These are phyloP conservation scores for Benthosema pterotum DNA, from an alignment of 2,797 vertebrate species.

Conservation along the genomic window DNA sequence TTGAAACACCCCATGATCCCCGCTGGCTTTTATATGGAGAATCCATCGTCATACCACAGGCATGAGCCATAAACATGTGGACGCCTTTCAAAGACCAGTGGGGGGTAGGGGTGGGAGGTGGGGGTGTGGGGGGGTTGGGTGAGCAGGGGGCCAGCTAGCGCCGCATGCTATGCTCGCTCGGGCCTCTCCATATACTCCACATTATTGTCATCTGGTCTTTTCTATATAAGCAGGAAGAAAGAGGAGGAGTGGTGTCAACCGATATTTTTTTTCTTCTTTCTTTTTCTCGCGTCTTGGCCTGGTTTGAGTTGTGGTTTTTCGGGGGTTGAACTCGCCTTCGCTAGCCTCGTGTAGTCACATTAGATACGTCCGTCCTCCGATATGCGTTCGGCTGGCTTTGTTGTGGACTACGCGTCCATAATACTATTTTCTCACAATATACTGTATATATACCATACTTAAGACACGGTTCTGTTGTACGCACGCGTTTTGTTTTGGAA, in stretches of 20 bases:
- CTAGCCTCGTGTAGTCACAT: slow-evolving; percentile 50
- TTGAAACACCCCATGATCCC: slow-evolving; percentile 81
- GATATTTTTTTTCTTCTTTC: slow-evolving; percentile 38
- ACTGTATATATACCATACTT: too few species aligned
- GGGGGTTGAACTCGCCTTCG: slow-evolving; percentile 54
- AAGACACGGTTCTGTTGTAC: too few species aligned
- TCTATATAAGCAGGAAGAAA: slow-evolving; percentile 68
- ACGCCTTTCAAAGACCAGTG: slow-evolving; percentile 76
- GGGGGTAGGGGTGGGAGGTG: slow-evolving; percentile 39
- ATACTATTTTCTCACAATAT: too few species aligned
- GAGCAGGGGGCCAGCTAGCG: slow-evolving; percentile 66
- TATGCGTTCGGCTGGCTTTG: slow-evolving; percentile 42
- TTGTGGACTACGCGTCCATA: slow-evolving; percentile 12
- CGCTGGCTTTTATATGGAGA: slow-evolving; percentile 81
- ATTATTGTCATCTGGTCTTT: slow-evolving; percentile 79
- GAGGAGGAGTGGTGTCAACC: slow-evolving; percentile 55
- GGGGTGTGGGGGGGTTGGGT: slow-evolving; percentile 49
- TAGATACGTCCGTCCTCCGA: slow-evolving; percentile 30
- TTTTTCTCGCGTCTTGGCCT: slow-evolving; percentile 55
- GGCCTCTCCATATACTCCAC: slow-evolving; percentile 64
- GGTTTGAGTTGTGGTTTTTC: slow-evolving; percentile 56
- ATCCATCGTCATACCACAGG: slow-evolving; percentile 86
- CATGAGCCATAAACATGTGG: slow-evolving; percentile 84
- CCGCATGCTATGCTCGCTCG: too few species aligned
- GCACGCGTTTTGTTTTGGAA: too few species aligned